A percentile compares a stretch with the other conserved stretches of the same genome.
Conservation (phyloP, 2,888 invertebrate genomes). For the Dicyrtoma fusca region DNA sequence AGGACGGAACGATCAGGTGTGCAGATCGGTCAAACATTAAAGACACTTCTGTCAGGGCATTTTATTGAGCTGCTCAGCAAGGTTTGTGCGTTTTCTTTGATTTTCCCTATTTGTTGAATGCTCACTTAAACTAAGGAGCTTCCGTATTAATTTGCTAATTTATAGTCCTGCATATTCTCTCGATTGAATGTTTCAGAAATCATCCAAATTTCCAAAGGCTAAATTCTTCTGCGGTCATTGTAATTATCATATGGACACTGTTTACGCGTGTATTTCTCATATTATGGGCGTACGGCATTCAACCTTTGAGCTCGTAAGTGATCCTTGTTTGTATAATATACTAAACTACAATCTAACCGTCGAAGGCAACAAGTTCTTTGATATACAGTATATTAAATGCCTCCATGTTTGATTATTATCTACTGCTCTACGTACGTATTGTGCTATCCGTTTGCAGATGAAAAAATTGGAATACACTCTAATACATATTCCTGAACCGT, state of each 20-base stretch:
- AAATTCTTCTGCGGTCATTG: conserved; percentile 49
- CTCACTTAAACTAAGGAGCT: background rate
- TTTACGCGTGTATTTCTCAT: conserved; percentile 45
- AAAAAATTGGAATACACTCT: conserved; percentile 40
- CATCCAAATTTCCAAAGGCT: conserved; percentile 50
- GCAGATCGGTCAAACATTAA: conserved; percentile 7
- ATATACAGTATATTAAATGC: background rate
- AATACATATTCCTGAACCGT: conserved; percentile 57
- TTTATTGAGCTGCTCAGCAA: conserved; percentile 32
- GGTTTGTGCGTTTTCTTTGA: no score
- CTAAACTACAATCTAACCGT: background rate
- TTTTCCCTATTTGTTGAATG: background rate
- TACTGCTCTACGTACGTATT: background rate
- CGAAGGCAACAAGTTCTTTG: background rate
- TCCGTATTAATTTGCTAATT: background rate
- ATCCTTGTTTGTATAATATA: background rate
- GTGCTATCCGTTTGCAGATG: conserved; percentile 40
- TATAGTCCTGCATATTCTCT: background rate
- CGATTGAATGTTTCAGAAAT: conserved; percentile 42
- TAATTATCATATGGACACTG: conserved; percentile 53
- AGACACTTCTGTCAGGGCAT: conserved; percentile 22
- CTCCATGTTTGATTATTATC: background rate
- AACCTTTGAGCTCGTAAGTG: conserved; percentile 43
- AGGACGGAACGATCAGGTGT: conserved; percentile 12
- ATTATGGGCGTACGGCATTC: conserved; percentile 48